Evolutionary conservation across 2,888 invertebrate species (phyloP).

Genomic region (Tetragonula carbonaria): DNA sequence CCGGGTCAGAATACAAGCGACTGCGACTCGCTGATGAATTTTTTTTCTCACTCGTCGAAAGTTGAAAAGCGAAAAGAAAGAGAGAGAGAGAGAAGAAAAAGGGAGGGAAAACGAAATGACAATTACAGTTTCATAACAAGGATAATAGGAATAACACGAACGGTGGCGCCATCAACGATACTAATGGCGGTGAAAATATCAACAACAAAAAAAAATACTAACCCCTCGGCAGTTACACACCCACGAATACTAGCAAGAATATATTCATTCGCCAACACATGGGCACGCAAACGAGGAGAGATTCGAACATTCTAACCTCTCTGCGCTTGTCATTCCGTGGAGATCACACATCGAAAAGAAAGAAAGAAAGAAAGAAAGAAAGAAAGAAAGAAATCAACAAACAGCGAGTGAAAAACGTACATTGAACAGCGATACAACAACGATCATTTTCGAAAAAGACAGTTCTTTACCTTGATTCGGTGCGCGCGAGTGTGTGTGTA

Average conservation of each 20-base stretch:
- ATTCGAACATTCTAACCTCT: background rate
- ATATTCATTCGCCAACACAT: background rate
- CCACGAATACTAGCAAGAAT: too few relatives aligned
- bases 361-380: too few relatives aligned
- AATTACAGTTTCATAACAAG: background rate
- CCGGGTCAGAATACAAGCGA: too few relatives aligned
- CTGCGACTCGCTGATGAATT: background rate
- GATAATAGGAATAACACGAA: background rate
- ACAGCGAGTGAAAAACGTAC: background rate
- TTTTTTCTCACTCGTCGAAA: background rate
- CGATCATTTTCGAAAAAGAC: background rate
- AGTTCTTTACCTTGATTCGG: constrained; percentile 37
- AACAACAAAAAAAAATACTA: constrained; percentile 29
- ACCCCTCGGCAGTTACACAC: background rate
- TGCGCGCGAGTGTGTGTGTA: background rate
- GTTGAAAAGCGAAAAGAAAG: too few relatives aligned
- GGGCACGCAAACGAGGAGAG: background rate
- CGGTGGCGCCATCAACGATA: constrained; percentile 14
- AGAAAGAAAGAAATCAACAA: too few relatives aligned
- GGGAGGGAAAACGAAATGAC: background rate
- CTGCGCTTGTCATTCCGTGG: too few relatives aligned
- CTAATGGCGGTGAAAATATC: constrained; percentile 3
- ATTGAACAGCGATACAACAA: background rate
- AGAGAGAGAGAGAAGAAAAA: background rate
- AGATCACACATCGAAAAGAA: too few relatives aligned